Evolutionary conservation across 2,113 vertebrate genomes (phyloP).

Genomic region (Heloderma charlesbogerti): DNA sequence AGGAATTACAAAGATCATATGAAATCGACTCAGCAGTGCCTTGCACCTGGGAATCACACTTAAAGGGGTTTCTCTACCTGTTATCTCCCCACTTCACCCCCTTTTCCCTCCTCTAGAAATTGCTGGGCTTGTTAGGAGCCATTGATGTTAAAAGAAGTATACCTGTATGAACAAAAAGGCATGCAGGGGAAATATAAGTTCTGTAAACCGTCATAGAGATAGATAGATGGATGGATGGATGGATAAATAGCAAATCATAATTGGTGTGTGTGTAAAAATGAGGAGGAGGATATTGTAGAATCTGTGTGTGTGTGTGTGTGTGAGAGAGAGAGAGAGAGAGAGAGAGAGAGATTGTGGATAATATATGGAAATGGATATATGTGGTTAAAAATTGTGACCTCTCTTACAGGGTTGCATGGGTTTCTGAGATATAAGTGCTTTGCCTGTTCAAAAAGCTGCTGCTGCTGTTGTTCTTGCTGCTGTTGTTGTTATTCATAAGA

Average conservation of each 20-base stretch:
- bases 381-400: background rate
- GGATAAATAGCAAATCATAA: background rate
- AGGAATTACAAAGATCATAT: constrained; percentile 57
- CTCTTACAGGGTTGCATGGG: background rate
- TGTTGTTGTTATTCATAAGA: background rate
- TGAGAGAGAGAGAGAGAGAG: background rate
- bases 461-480: background rate
- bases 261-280: background rate
- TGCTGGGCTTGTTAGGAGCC: background rate
- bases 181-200: background rate
- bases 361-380: background rate
- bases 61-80: background rate
- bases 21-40: constrained; percentile 50
- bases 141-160: background rate
- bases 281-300: too few species aligned
- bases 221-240: background rate
- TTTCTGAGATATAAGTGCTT: background rate
- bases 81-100: rapidly evolving
- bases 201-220: background rate
- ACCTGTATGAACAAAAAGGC: background rate
- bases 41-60: constrained; percentile 48
- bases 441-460: too few species aligned
- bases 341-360: background rate
- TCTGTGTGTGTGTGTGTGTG: background rate
- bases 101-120: background rate